phyloP scores from a whole-genome alignment of 2,113 vertebrate genomes.

The Coregonus clupeaformis region DNA sequence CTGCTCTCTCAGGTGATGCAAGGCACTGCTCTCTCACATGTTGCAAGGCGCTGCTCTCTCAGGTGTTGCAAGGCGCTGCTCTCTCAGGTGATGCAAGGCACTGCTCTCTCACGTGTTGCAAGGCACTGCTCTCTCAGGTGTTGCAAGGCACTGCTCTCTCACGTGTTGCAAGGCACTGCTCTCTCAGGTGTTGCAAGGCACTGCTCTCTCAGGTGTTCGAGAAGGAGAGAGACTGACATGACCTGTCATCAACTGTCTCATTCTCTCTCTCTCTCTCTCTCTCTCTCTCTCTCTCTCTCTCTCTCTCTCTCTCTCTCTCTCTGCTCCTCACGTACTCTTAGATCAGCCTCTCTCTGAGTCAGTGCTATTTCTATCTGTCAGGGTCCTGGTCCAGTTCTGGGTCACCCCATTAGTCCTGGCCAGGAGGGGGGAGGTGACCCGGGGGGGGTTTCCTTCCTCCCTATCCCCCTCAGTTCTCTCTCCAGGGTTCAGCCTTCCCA shows the following conservation, averaged over 20 bases:
- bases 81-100: conserved; percentile 2
- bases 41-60: neutral
- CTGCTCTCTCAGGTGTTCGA: neutral
- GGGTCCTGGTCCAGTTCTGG: too few species aligned
- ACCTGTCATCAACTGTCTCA: conserved; percentile 6
- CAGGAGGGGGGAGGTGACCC: too few species aligned
- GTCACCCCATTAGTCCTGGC: too few species aligned
- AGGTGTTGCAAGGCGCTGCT: too few species aligned
- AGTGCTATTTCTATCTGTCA: too few species aligned
- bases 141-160: too few species aligned
- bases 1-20: neutral
- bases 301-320: neutral
- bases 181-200: conserved; percentile 17
- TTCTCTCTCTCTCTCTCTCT: neutral
- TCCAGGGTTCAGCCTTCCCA: neutral
- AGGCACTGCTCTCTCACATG: conserved; percentile 11
- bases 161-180: neutral
- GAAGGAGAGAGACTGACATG: conserved; percentile 18
- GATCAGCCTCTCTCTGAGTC: too few species aligned
- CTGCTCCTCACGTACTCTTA: too few species aligned
- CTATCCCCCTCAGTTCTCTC: neutral
- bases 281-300: too few species aligned
- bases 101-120: conserved; percentile 18
- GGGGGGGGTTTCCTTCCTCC: neutral
- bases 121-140: too few species aligned